Conservation (phyloP, 2,797 vertebrate genomes). For the Sebastes matsubarae region DNA sequence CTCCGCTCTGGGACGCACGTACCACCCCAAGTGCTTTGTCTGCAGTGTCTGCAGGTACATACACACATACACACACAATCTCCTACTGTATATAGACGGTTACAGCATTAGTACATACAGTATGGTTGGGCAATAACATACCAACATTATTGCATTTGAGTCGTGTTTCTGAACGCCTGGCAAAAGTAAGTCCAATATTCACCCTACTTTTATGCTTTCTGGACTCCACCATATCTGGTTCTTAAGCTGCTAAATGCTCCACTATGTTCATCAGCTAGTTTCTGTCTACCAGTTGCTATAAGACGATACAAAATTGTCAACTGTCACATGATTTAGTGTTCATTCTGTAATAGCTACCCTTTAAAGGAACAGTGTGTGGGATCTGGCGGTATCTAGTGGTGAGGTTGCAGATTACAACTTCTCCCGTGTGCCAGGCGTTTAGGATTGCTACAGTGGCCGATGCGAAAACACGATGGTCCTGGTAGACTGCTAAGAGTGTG, state of each 20-base stretch:
- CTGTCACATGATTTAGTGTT: not conserved
- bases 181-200: not conserved
- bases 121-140: not conserved
- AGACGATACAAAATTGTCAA: not conserved
- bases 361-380: too few relatives aligned
- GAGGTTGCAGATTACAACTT: too few relatives aligned
- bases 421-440: too few relatives aligned
- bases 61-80: not conserved
- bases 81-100: not conserved
- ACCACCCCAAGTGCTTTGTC: constrained; percentile 98
- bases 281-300: not conserved
- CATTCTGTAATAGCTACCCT: not conserved
- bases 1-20: constrained; percentile 95
- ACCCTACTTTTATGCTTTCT: not conserved
- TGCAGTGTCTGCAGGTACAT: constrained; percentile 95
- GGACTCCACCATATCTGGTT: not conserved
- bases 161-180: not conserved
- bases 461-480: too few relatives aligned
- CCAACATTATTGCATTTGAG: not conserved
- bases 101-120: not conserved
- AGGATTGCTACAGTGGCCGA: too few relatives aligned
- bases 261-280: not conserved
- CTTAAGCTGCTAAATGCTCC: not conserved
- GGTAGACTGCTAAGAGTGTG: too few relatives aligned
- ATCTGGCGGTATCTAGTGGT: too few relatives aligned